phyloP scores from a whole-genome alignment of 2,888 invertebrate species.

The Apotomis turbidana region DNA sequence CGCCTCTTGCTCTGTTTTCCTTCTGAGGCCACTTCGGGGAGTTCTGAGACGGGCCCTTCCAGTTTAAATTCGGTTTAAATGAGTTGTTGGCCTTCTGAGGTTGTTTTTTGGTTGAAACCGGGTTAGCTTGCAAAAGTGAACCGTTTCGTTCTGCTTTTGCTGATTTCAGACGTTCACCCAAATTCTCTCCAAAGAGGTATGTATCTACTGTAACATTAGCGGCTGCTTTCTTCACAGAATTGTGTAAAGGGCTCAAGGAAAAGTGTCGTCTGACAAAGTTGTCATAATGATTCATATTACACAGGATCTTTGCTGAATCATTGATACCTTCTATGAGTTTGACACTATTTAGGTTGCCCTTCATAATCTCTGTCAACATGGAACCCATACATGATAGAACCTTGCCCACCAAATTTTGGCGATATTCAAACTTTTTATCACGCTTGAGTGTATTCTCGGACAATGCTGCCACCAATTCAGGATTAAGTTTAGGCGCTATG shows the following conservation, averaged over 20 bases:
- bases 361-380: constrained; percentile 1
- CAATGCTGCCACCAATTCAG: neutral
- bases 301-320: constrained; percentile 2
- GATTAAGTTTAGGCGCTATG: constrained; percentile 8
- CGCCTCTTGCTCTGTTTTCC: too few relatives aligned
- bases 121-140: constrained; percentile 1
- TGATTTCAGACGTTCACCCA: constrained; percentile 1
- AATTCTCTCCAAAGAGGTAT: neutral
- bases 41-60: too few relatives aligned
- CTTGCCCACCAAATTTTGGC: constrained; percentile 2
- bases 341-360: constrained; percentile 5
- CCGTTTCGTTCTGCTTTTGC: constrained; percentile 7
- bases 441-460: constrained; percentile 4
- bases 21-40: too few relatives aligned
- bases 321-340: constrained; percentile 9
- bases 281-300: constrained; percentile 15
- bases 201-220: neutral
- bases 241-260: constrained; percentile 1
- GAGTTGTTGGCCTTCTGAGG: too few relatives aligned
- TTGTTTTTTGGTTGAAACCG: too few relatives aligned
- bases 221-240: neutral
- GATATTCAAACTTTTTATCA: constrained; percentile 8
- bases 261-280: constrained; percentile 1
- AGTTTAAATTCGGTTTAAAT: too few relatives aligned
- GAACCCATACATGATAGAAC: constrained; percentile 1